Evolutionary conservation across 2,888 invertebrate species (phyloP).

Genomic region (Glyphotaelius pellucidus): DNA sequence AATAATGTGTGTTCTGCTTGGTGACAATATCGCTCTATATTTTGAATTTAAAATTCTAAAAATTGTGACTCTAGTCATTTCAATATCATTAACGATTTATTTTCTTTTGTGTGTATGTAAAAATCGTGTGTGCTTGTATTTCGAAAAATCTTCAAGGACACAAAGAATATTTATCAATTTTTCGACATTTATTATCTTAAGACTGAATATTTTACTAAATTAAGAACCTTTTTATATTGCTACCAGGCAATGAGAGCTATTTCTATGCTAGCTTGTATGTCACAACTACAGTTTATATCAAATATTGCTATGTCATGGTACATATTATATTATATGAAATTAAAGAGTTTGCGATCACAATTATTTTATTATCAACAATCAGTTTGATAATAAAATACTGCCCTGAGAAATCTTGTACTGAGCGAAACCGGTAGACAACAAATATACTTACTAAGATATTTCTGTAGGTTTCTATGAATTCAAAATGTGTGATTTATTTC

Average conservation of each 20-base stretch:
- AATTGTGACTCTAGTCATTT: background rate
- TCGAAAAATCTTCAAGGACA: background rate
- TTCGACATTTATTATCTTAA: conserved; percentile 13
- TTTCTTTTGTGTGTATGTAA: conserved; percentile 13
- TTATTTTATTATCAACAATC: background rate
- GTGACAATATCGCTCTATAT: conserved; percentile 44
- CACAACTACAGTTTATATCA: background rate
- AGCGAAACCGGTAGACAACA: too few relatives aligned
- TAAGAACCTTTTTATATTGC: background rate
- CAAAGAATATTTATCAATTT: background rate
- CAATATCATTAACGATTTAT: background rate
- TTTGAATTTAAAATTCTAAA: conserved; percentile 7
- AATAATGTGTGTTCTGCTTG: conserved; percentile 51
- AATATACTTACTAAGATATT: too few relatives aligned
- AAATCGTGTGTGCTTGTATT: background rate
- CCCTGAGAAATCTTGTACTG: too few relatives aligned
- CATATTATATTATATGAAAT: background rate
- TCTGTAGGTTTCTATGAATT: too few relatives aligned
- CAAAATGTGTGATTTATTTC: background rate
- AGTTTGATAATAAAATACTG: background rate
- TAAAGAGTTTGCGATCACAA: background rate
- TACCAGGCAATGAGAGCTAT: background rate
- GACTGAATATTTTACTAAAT: conserved; percentile 19
- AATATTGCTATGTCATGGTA: background rate
- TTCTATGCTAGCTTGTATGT: background rate